Base-by-base conservation (phyloP, 2,797 vertebrate genomes). In the Melanotaenia pygmaea region DNA sequence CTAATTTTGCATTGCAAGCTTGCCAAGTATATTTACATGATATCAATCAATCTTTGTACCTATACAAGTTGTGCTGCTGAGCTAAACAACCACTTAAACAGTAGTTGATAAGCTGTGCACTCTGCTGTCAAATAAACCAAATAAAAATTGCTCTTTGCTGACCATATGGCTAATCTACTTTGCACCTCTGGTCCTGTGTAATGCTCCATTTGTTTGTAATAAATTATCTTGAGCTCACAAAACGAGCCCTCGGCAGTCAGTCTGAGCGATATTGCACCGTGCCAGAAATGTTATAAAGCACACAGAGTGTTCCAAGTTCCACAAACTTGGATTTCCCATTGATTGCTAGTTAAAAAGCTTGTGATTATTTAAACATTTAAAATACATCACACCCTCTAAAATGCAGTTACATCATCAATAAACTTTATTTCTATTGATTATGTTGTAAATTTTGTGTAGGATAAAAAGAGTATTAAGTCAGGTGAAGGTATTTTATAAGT, bases 101-200 rank as follows among this genome's bases (percentile, higher is more conserved):
- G 16, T 22, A 51, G n/a, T 51, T 51, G 47, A 28, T 71, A 28
- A 74, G 47, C 28, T 26, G 18, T 37, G 24, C 50, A 22, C 47
- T 51, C 12, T 78, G 67, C 64, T 77, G 78, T 74, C 79, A 79
- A 66, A 16, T 74, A 59, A 53, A 62, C 28, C 57, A 71, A 57
- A 72, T 18, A 70, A 72, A 45, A 45, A 45, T 53, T 59, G 43
- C 32, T 71, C 67, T 79, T 43, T 67, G 45, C 34, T 74, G 58
- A 76, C 59, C 77, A 81, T 81, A 77, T 74, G 70, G 64, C 35
- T 28, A 51, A 72, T 34, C 34, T 26, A 66, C 22, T 67, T 64
- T 74, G 64, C 61, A 59, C 22, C 35, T 51, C 58, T 59, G 28
- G 61, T 79, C 70, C 73, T 22, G 34, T 57, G 32, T n/a, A 32